Conservation (phyloP, 2,113 vertebrate genomes). For the Stegostoma tigrinum region DNA sequence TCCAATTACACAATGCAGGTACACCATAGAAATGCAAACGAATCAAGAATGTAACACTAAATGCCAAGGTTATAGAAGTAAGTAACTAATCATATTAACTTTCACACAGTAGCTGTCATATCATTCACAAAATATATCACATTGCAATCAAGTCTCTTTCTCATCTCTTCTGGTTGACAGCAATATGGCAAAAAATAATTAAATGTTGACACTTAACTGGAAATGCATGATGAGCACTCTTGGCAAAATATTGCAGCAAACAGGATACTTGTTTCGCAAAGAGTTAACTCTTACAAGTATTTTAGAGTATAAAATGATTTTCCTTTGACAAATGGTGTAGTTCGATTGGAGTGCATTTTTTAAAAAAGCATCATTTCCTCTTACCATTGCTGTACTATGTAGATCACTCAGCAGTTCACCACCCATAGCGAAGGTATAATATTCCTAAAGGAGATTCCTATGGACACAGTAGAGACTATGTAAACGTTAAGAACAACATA, state of each 20-base stretch:
- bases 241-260: not conserved
- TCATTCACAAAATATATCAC: not conserved
- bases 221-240: not conserved
- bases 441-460: slow-evolving; percentile 29
- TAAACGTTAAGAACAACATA: not conserved
- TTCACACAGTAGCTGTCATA: not conserved
- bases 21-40: not conserved
- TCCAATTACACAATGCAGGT: not conserved
- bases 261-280: not conserved
- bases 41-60: not conserved
- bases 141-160: not conserved
- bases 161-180: not conserved
- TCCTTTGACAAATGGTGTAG: not conserved
- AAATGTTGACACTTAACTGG: not conserved
- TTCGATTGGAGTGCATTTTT: not conserved
- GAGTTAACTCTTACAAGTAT: not conserved
- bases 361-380: slow-evolving; percentile 27
- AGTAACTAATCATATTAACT: not conserved
- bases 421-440: slow-evolving; percentile 13
- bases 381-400: slow-evolving; percentile 28
- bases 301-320: not conserved
- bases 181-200: not conserved
- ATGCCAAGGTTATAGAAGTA: not conserved
- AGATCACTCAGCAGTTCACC: slow-evolving; percentile 25
- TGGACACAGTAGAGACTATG: not conserved